Base-by-base conservation (phyloP, 2,888 invertebrate species). In the Phyllotreta striolata region DNA sequence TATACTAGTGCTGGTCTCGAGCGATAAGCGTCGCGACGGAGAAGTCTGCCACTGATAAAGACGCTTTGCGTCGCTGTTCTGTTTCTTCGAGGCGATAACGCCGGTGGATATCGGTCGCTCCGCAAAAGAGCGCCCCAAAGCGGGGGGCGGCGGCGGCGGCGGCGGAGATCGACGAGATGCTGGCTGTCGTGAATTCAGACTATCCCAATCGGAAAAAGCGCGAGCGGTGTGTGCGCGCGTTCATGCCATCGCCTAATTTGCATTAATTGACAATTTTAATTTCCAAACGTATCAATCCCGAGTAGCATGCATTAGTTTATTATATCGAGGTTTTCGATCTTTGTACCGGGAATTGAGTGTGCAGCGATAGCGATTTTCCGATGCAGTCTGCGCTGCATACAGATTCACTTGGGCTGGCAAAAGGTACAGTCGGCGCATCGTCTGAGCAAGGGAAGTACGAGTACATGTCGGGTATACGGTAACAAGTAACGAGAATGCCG, bases 21-120 rank as follows among this genome's bases (percentile, higher is more conserved):
- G 77, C 77, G 79, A 80, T 80, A 80, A 80, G 79, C 77, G 79
- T 74, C 77, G 76, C 77, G 78, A 77, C 72, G 76, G 76, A 74
- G 78, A 78, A 78, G 78, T 78, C 78, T 76, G 78, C 77, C 69
- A 76, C 80, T 78, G 80, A 80, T 80, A 80, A 80, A 80, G 80
- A 80, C 79, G 80, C 78, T 76, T 76, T 74, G 78, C 80, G 79
- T 76, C 79, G 77, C 79, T 77, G 77, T 75, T 77, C 78, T 78
- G 77, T 77, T 78, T 77, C 77, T 77, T 76, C 68, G 69, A 46
- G 46, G 67, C 72, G 75, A 75, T 77, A 78, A 77, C 73, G 58
- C 55, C 55, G 59, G 43, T 67, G 78, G 78, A 77, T 78, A 78
- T 78, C 79, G 65, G 65, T 49, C 76, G 72, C 75, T 72, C 75